Percentiles rank a stretch among this genome's conserved stretches.
These are phyloP conservation scores for Amphipyra berbera DNA, from an alignment of 2,888 invertebrate genomes.

Conservation along the genomic window DNA sequence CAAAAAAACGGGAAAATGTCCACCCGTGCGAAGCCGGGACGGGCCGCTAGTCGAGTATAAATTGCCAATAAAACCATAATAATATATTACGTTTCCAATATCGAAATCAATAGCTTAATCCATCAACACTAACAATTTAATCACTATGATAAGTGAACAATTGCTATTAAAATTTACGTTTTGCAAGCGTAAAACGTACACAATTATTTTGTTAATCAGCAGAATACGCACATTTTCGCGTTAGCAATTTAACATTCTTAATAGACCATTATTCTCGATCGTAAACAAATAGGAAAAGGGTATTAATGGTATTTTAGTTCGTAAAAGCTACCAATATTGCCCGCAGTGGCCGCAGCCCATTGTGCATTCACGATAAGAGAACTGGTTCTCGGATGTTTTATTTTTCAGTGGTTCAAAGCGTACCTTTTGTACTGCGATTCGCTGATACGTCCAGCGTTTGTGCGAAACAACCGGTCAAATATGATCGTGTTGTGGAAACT, in stretches of 20 bases:
- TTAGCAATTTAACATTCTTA: conserved; percentile 75
- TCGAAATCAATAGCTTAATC: conserved; percentile 19
- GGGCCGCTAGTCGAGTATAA: too few species aligned
- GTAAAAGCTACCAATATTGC: conserved; percentile 64
- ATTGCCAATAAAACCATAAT: not conserved
- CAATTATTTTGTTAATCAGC: conserved; percentile 70
- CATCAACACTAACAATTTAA: conserved; percentile 35
- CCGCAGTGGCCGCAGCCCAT: conserved; percentile 59
- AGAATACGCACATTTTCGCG: conserved; percentile 58
- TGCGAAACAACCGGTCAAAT: conserved; percentile 51
- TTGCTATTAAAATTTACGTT: conserved; percentile 26
- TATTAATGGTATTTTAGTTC: conserved; percentile 76
- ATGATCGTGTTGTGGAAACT: conserved; percentile 46
- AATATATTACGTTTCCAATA: conserved; percentile 11
- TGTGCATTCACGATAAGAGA: conserved; percentile 73
- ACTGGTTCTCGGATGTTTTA: conserved; percentile 66
- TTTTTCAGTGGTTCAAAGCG: conserved; percentile 68
- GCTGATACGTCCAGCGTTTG: conserved; percentile 54
- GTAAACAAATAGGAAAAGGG: conserved; percentile 79
- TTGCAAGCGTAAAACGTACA: conserved; percentile 31
- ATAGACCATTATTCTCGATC: conserved; percentile 70
- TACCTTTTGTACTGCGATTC: conserved; percentile 64
- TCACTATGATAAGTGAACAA: conserved; percentile 40
- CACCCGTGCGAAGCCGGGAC: too few species aligned
- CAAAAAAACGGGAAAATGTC: too few species aligned